Conservation (phyloP, 2,888 invertebrate genomes). For the Ctenicera cuprea region DNA sequence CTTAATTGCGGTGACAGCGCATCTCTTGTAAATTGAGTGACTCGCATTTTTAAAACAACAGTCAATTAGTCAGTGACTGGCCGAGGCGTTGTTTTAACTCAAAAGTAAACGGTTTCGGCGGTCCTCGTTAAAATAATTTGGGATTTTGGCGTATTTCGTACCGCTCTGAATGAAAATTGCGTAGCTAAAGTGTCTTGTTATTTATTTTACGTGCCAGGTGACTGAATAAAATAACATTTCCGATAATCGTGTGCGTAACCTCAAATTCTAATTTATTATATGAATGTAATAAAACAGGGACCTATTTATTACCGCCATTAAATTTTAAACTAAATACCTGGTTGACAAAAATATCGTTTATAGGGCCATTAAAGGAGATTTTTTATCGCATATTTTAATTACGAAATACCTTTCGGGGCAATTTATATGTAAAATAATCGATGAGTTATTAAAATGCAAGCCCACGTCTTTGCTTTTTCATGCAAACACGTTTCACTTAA, state of each 20-base stretch:
- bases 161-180: constrained; percentile 48
- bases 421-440: constrained; percentile 65
- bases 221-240: constrained; percentile 33
- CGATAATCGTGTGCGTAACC: constrained; percentile 25
- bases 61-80: constrained; percentile 66
- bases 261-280: constrained; percentile 55
- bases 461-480: constrained; percentile 61
- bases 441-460: constrained; percentile 65
- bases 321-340: constrained; percentile 57
- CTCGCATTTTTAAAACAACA: constrained; percentile 68
- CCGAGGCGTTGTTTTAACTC: constrained; percentile 65
- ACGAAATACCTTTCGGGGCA: constrained; percentile 60
- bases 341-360: constrained; percentile 64
- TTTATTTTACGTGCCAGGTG: constrained; percentile 45
- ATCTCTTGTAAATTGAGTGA: constrained; percentile 65
- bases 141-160: constrained; percentile 59
- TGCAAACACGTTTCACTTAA: constrained; percentile 58
- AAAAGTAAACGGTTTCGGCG: constrained; percentile 63
- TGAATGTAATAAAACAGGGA: constrained; percentile 55
- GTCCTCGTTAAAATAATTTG: constrained; percentile 65
- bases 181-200: constrained; percentile 44
- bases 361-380: constrained; percentile 59
- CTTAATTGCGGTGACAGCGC: constrained; percentile 45
- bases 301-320: constrained; percentile 59
- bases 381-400: constrained; percentile 63